A percentile compares a stretch with the other conserved stretches of the same genome.
Evolutionary conservation across 2,113 vertebrate genomes (phyloP).

Genomic region (Sprattus sprattus): DNA sequence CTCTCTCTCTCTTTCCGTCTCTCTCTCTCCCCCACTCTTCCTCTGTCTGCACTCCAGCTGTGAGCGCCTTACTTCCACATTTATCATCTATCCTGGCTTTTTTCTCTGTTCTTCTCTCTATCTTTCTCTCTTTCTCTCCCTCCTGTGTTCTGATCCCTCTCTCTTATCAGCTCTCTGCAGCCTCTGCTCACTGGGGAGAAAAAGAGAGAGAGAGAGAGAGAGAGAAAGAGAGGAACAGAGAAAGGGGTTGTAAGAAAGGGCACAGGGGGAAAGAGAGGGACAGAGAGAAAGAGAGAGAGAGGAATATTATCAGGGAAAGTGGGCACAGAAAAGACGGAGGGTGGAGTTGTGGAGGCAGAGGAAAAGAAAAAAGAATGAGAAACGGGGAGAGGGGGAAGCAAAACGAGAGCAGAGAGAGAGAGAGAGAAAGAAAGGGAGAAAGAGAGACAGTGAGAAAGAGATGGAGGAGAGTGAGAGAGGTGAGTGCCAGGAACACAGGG

Average conservation of each 20-base stretch:
- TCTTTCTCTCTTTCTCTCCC: conserved; percentile 25
- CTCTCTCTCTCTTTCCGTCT: neutral
- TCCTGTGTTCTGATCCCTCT: conserved; percentile 35
- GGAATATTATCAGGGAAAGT: neutral
- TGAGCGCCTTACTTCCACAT: neutral
- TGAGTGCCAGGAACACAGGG: too few relatives aligned
- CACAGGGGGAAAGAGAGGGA: neutral
- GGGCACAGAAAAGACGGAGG: neutral
- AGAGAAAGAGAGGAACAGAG: neutral
- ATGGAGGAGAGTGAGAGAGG: neutral
- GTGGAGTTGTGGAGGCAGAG: too few relatives aligned
- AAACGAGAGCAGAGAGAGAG: neutral
- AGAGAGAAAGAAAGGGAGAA: neutral
- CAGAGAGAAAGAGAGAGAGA: neutral
- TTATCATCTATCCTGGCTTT: conserved; percentile 3
- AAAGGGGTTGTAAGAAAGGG: neutral
- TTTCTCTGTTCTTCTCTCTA: conserved; percentile 6
- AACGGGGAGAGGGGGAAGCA: neutral
- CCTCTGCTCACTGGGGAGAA: conserved; percentile 26
- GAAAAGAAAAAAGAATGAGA: neutral
- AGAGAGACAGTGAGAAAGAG: neutral
- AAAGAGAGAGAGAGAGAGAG: conserved; percentile 13
- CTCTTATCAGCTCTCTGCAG: conserved; percentile 39
- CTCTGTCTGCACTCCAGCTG: neutral
- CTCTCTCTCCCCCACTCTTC: neutral